phyloP scores from a whole-genome alignment of 2,888 invertebrate genomes.

The Apeira syringaria region DNA sequence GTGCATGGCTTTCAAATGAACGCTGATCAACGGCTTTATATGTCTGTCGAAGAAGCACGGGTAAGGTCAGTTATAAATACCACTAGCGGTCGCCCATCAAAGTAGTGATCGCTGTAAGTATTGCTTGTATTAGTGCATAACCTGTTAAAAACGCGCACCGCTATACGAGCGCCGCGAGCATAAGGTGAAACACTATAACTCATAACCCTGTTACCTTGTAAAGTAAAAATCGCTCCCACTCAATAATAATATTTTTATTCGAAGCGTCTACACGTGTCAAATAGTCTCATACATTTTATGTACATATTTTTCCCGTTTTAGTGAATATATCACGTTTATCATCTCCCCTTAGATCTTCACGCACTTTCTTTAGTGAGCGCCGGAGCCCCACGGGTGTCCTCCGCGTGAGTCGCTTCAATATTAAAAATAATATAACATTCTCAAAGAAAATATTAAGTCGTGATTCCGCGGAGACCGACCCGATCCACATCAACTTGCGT shows the following conservation, averaged over 20 bases:
- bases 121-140: no score
- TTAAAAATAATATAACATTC: conserved; percentile 79
- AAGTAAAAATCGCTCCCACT: no score
- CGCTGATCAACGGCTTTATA: no score
- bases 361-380: conserved; percentile 66
- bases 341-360: conserved; percentile 24
- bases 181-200: no score
- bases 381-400: conserved; percentile 37
- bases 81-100: no score
- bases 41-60: no score
- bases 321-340: conserved; percentile 24
- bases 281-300: conserved; percentile 44
- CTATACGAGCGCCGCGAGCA: no score
- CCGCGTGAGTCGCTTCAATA: conserved; percentile 70
- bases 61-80: no score
- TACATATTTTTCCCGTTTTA: conserved; percentile 42
- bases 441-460: conserved; percentile 81
- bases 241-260: conserved; percentile 16
- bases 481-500: conserved; percentile 76
- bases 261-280: conserved; percentile 29
- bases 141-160: no score
- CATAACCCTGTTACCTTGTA: no score
- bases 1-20: no score
- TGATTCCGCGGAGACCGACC: conserved; percentile 70
- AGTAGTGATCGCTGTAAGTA: no score